These are phyloP conservation scores for Chaetorhynchus papuensis DNA, from an alignment of 2,113 vertebrate genomes.

Conservation along the genomic window DNA sequence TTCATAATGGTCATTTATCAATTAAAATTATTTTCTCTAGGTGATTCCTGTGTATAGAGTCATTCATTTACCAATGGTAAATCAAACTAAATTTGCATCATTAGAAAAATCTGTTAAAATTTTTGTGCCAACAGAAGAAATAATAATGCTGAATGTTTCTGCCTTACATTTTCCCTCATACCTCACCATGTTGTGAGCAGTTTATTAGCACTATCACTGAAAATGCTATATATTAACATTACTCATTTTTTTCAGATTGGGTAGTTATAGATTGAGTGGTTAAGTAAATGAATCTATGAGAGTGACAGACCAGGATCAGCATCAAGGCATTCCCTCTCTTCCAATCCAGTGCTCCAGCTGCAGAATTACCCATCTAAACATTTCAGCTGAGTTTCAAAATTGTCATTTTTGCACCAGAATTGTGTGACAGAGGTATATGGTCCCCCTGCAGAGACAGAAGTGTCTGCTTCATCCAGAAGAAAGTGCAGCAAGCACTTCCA, in stretches of 20 bases:
- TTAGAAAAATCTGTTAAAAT: not conserved
- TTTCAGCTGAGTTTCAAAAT: not conserved
- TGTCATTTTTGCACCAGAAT: not conserved
- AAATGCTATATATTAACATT: not conserved
- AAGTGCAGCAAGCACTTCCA: not conserved
- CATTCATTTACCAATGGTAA: not conserved
- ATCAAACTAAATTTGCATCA: not conserved
- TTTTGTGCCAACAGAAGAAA: not conserved
- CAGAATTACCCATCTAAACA: not conserved
- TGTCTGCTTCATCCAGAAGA: not conserved
- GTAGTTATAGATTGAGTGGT: not conserved
- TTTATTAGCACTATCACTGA: not conserved
- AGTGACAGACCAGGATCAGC: not conserved
- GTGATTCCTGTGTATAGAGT: not conserved
- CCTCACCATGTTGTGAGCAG: not conserved
- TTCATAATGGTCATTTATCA: not conserved
- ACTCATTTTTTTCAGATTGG: not conserved
- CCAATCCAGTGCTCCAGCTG: not conserved
- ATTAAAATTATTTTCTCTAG: not conserved
- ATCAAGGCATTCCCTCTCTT: not conserved
- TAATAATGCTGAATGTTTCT: not conserved
- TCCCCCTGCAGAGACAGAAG: not conserved
- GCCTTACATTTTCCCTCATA: not conserved
- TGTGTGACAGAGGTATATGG: not conserved
- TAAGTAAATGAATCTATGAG: not conserved